Conservation (phyloP, 2,113 vertebrate genomes). For the Thamnaconus septentrionalis region DNA sequence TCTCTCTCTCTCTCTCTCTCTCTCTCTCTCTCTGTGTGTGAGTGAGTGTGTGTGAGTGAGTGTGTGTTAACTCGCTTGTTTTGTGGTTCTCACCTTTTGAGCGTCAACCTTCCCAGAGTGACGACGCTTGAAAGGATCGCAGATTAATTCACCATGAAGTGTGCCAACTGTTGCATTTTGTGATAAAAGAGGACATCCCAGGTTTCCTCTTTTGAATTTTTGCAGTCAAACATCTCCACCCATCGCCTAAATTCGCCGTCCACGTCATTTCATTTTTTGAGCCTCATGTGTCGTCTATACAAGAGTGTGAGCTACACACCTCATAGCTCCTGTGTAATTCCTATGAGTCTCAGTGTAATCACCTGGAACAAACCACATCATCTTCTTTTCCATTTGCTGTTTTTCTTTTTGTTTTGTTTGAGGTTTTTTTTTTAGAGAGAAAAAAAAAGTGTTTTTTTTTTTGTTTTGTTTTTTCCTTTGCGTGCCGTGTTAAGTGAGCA, state of each 20-base stretch:
- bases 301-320: too few species aligned
- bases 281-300: too few species aligned
- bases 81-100: constrained; percentile 22
- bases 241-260: too few species aligned
- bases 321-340: too few species aligned
- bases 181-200: too few species aligned
- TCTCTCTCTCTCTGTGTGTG: too few species aligned
- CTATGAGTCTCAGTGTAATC: constrained; percentile 5
- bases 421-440: too few species aligned
- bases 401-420: constrained; percentile 6
- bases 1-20: too few species aligned
- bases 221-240: too few species aligned
- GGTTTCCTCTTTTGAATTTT: too few species aligned
- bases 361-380: constrained; percentile 35
- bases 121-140: neutral
- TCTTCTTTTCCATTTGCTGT: constrained; percentile 13
- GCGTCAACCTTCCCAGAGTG: neutral
- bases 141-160: neutral
- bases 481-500: constrained; percentile 58
- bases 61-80: constrained; percentile 37
- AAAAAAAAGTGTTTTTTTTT: too few species aligned
- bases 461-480: neutral
- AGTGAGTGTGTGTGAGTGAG: neutral
- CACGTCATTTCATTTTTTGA: too few species aligned
- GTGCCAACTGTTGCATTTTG: neutral